Evolutionary conservation across 1,140 invertebrate species (phyloP).

Genomic region (Dreissena rostriformis): DNA sequence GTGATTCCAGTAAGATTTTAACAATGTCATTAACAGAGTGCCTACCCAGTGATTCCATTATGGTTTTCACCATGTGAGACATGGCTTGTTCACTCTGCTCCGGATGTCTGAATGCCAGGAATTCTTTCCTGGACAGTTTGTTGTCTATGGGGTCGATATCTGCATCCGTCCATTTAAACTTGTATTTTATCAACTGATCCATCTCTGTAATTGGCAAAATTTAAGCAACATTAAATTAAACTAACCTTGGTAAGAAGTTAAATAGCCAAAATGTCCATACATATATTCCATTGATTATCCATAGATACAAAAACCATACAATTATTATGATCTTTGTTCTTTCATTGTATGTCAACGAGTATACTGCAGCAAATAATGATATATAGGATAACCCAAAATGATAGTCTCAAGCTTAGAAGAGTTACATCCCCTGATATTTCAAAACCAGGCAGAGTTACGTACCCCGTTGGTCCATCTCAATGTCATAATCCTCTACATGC

Average conservation of each 20-base stretch:
- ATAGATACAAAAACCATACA: no score
- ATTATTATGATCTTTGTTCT: no score
- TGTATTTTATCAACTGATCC: conserved; percentile 88
- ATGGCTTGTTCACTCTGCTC: conserved; percentile 90
- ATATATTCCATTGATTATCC: no score
- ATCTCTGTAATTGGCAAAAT: conserved; percentile 70
- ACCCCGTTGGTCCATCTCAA: conserved; percentile 76
- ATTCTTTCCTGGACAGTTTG: conserved; percentile 89
- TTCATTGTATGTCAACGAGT: no score
- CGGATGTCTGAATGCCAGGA: conserved; percentile 91
- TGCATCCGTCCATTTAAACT: conserved; percentile 90
- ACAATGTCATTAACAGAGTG: neutral
- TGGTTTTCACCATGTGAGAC: conserved; percentile 88
- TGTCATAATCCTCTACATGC: conserved; percentile 86
- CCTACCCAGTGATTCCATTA: conserved; percentile 88
- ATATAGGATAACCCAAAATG: no score
- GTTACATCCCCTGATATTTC: neutral
- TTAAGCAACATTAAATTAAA: no score
- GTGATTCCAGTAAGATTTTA: no score
- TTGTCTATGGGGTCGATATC: conserved; percentile 87
- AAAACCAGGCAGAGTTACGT: conserved; percentile 16
- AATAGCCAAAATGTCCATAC: no score
- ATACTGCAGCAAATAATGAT: no score
- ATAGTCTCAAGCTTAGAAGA: no score
- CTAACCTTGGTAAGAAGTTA: no score